Evolutionary conservation across 2,797 vertebrate species (phyloP), one percentile per base, ranked within the genome.

Genomic region (Pipistrellus nathusii): DNA sequence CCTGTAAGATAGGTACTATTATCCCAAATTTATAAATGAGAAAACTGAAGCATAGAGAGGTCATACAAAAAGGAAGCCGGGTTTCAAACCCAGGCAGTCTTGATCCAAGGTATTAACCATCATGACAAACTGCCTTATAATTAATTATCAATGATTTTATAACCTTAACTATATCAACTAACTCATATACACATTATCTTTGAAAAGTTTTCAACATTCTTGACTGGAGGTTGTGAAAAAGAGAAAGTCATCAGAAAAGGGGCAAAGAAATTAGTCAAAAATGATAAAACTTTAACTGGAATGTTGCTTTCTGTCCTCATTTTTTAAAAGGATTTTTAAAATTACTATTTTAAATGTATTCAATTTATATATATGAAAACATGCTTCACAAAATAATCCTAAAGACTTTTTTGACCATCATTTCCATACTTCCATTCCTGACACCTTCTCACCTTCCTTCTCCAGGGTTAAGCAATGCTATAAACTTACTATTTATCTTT

Each of bases 291-390:
- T 88, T 88, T 53, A 83, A 46, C 35, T 82, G 38, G 51, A 93
- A 77, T 85, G 55, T 27, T 48, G 44, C 23, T 66, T 95, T 69
- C 73, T 95, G 10, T 35, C 20, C 30, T 87, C 68, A 81, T 77
- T 90, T 88, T 35, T 35, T 27, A 12, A 12, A 53, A 89, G 21
- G 27, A 20, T 53, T 93, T 81, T 88, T 90, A 71, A 48, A 82
- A 91, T 80, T 83, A 84, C 9, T 71, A 53, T 51, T 55, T 90
- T 94, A 77, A 87, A 69, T 94, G 46, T 83, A 14, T 0, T 92
- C 5, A 68, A 51, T 6, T 77, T 84, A 38, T 48, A 83, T 0
- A 83, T 0, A 85, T 20, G 21, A 95, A 51, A 55, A 86, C 35
- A 68, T 44, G 85, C 25, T 76, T 46, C 69, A 93, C 20, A 23